These are phyloP conservation scores for Cryptoprocta ferox DNA, from an alignment of 2,797 vertebrate genomes.

Conservation along the genomic window DNA sequence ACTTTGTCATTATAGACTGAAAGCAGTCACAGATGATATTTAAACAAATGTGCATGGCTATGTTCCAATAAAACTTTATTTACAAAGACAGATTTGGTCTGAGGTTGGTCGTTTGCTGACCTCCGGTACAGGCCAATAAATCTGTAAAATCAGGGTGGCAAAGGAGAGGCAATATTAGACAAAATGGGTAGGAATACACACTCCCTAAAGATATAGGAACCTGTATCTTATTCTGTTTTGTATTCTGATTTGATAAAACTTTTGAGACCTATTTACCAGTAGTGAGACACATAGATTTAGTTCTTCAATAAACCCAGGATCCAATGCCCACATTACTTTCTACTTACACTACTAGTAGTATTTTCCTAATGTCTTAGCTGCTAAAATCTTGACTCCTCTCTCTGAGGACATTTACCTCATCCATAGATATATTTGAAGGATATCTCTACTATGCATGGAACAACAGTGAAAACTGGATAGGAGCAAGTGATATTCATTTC, in stretches of 20 bases:
- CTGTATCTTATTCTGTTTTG: not conserved
- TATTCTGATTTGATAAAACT: constrained; percentile 4
- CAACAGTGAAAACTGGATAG: not conserved
- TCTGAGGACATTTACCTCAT: not conserved
- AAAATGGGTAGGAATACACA: not conserved
- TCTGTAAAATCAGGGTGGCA: not conserved
- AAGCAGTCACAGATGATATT: not conserved
- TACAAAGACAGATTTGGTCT: not conserved
- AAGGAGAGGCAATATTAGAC: not conserved
- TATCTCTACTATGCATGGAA: not conserved
- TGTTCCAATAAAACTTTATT: not conserved
- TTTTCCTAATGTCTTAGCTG: not conserved
- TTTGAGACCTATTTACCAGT: not conserved
- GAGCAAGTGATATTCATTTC: not conserved
- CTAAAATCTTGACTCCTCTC: constrained; percentile 4
- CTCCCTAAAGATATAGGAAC: not conserved
- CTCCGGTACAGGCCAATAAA: not conserved
- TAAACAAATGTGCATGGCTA: not conserved
- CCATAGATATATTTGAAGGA: not conserved
- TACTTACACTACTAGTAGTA: not conserved
- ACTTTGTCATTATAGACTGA: not conserved
- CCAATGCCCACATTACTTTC: not conserved
- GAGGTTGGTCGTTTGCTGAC: not conserved
- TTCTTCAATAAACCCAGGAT: not conserved
- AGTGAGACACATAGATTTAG: not conserved